Conservation (phyloP, 2,797 vertebrate species). For the Protosalanx chinensis region DNA sequence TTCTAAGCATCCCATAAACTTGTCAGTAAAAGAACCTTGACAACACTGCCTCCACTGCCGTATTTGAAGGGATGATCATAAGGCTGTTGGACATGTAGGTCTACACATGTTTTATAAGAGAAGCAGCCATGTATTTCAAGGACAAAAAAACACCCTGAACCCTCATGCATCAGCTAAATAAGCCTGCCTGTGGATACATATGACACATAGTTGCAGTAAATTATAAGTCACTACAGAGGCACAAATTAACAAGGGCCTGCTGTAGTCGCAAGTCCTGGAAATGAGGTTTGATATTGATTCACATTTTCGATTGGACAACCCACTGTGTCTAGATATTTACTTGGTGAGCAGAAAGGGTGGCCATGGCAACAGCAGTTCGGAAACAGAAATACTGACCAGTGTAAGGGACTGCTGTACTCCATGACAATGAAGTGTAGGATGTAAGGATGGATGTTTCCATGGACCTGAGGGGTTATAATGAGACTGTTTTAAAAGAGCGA, state of each 20-base stretch:
- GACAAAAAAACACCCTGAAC: constrained; percentile 52
- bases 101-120: constrained; percentile 56
- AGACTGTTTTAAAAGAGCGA: neutral
- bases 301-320: constrained; percentile 44
- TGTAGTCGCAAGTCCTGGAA: constrained; percentile 59
- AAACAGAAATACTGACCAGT: constrained; percentile 25
- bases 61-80: constrained; percentile 55
- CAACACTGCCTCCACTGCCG: constrained; percentile 45
- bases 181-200: constrained; percentile 43
- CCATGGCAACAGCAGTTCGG: constrained; percentile 47
- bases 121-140: constrained; percentile 61
- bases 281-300: constrained; percentile 70
- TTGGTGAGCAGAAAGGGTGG: constrained; percentile 44
- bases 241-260: constrained; percentile 64
- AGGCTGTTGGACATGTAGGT: constrained; percentile 48
- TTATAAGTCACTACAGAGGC: constrained; percentile 40
- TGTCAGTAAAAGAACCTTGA: constrained; percentile 59
- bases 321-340: constrained; percentile 27
- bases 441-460: constrained; percentile 9
- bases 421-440: constrained; percentile 28
- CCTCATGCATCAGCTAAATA: constrained; percentile 8
- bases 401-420: constrained; percentile 31
- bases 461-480: neutral
- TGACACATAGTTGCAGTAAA: constrained; percentile 52
- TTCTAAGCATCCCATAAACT: constrained; percentile 54